These are phyloP conservation scores for Philereme transversata DNA, from an alignment of 2,888 invertebrate species.

Conservation along the genomic window DNA sequence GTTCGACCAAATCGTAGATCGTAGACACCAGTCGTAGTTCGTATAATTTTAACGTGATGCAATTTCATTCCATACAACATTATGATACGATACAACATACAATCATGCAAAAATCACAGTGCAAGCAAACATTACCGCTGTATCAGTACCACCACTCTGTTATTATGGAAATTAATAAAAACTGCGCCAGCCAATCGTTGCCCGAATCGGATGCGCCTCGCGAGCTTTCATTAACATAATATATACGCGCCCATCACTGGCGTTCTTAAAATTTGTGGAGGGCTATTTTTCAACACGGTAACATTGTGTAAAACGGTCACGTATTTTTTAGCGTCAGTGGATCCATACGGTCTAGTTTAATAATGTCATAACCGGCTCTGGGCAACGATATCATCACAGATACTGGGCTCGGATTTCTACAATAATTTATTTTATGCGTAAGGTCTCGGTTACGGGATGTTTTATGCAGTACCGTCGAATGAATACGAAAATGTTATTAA, in stretches of 20 bases:
- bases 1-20: no score
- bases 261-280: slow-evolving; percentile 77
- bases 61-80: background rate
- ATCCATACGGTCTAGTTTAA: slow-evolving; percentile 69
- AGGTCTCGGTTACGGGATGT: slow-evolving; percentile 64
- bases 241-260: slow-evolving; percentile 80
- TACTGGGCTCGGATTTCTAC: slow-evolving; percentile 64
- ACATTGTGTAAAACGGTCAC: slow-evolving; percentile 78
- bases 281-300: slow-evolving; percentile 72
- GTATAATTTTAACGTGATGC: background rate
- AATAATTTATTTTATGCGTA: slow-evolving; percentile 73
- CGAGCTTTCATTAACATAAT: slow-evolving; percentile 81
- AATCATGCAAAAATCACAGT: slow-evolving; percentile 28
- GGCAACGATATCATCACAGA: slow-evolving; percentile 68
- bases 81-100: background rate
- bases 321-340: slow-evolving; percentile 76
- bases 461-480: slow-evolving; percentile 62
- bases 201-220: slow-evolving; percentile 75
- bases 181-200: slow-evolving; percentile 57
- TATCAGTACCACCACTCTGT: slow-evolving; percentile 38
- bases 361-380: slow-evolving; percentile 76
- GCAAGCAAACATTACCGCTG: slow-evolving; percentile 19
- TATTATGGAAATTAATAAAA: slow-evolving; percentile 77
- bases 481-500: slow-evolving; percentile 57
- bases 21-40: no score